These are phyloP conservation scores for Anoura caudifer DNA, from an alignment of 2,113 vertebrate genomes.

Conservation along the genomic window DNA sequence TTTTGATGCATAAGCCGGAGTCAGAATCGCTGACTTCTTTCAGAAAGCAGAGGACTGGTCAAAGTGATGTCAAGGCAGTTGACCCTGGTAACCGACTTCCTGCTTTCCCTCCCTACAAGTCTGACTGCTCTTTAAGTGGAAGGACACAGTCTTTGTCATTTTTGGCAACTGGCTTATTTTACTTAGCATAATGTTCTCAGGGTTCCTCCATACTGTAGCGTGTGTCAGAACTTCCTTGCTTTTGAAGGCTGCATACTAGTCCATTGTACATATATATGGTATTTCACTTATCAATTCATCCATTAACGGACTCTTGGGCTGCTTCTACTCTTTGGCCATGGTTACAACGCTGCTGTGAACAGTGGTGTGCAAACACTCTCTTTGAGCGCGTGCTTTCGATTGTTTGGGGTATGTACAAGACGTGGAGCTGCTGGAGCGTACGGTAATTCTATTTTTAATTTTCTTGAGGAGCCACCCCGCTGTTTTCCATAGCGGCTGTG, in stretches of 20 bases:
- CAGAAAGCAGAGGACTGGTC: background rate
- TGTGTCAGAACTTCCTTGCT: background rate
- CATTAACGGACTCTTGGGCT: background rate
- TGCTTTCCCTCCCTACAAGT: background rate
- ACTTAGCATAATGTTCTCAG: background rate
- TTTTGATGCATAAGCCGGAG: background rate
- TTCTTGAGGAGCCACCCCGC: background rate
- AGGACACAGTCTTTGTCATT: background rate
- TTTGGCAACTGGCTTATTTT: background rate
- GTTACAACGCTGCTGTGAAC: background rate
- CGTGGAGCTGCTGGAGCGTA: background rate
- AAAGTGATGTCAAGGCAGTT: background rate
- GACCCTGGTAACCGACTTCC: background rate
- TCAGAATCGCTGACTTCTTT: background rate
- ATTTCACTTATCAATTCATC: background rate
- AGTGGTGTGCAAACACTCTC: background rate
- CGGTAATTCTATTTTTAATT: background rate
- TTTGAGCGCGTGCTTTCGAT: background rate
- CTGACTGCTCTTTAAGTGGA: background rate
- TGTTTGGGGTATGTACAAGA: background rate
- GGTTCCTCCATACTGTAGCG: background rate
- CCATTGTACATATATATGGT: accelerated
- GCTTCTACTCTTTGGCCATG: background rate
- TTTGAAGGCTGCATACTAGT: background rate
- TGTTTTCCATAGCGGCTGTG: accelerated